phyloP scores from a whole-genome alignment of 2,113 vertebrate genomes.

The Campylorhamphus procurvoides region DNA sequence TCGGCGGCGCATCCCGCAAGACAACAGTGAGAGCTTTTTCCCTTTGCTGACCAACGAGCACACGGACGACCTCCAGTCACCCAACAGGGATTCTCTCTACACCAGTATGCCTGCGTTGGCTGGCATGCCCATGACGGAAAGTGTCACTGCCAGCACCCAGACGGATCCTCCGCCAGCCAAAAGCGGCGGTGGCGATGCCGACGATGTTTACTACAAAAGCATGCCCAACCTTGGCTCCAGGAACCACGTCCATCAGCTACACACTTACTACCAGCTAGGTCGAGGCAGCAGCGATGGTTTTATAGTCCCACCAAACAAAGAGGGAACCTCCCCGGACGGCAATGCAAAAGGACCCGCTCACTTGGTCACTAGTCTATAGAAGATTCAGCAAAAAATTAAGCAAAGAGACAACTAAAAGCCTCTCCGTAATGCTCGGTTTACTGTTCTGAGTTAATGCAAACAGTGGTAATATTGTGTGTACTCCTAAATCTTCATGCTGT shows the following conservation, averaged over 20 bases:
- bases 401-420: conserved; percentile 38
- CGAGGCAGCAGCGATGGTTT: conserved; percentile 97
- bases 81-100: conserved; percentile 93
- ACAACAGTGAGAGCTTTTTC: conserved; percentile 97
- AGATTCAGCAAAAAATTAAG: conserved; percentile 50
- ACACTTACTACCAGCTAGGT: conserved; percentile 95
- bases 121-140: conserved; percentile 78
- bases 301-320: conserved; percentile 91
- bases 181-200: conserved; percentile 78
- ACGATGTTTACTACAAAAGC: conserved; percentile 98
- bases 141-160: conserved; percentile 81
- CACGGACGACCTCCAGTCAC: conserved; percentile 86
- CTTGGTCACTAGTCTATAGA: conserved; percentile 98
- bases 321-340: conserved; percentile 85
- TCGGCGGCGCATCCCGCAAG: conserved; percentile 88
- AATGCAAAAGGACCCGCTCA: conserved; percentile 86
- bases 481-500: conserved; percentile 78
- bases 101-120: conserved; percentile 93
- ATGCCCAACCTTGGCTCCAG: conserved; percentile 97
- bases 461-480: conserved; percentile 87
- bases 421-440: conserved; percentile 59
- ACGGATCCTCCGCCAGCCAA: conserved; percentile 85
- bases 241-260: conserved; percentile 93
- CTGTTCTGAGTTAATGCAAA: conserved; percentile 80
- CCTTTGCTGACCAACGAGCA: conserved; percentile 93